phyloP scores from a whole-genome alignment of 2,113 vertebrate genomes.

The Narcine bancroftii region DNA sequence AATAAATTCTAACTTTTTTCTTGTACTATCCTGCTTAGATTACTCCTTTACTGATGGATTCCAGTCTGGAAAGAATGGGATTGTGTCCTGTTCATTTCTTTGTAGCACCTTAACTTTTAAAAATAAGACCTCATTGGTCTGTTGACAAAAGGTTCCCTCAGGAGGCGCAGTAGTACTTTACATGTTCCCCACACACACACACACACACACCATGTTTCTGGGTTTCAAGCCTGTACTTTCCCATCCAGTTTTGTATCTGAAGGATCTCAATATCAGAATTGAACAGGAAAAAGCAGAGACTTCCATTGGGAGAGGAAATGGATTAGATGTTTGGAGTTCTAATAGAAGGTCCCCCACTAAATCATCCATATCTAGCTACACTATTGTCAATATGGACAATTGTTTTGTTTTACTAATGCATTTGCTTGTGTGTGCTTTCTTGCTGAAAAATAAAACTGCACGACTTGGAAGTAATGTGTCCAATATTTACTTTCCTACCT shows the following conservation, averaged over 20 bases:
- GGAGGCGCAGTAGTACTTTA: background rate
- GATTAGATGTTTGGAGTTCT: background rate
- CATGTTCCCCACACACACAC: background rate
- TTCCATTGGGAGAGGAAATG: background rate
- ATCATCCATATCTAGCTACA: background rate
- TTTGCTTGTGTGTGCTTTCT: background rate
- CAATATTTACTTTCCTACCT: conserved; percentile 56
- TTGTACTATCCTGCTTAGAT: background rate
- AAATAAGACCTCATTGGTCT: background rate
- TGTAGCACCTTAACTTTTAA: background rate
- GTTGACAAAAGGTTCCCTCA: background rate
- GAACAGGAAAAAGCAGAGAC: background rate
- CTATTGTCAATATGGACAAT: background rate
- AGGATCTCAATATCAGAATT: background rate
- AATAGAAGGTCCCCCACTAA: background rate
- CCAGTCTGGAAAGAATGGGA: background rate
- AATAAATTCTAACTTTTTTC: background rate
- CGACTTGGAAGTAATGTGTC: background rate
- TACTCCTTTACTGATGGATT: background rate
- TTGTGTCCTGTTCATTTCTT: background rate
- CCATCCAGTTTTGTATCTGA: background rate
- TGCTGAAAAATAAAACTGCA: background rate
- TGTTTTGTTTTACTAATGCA: background rate
- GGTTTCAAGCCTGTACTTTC: background rate
- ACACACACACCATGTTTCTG: background rate